phyloP scores from a whole-genome alignment of 2,113 vertebrate species.

The Engystomops pustulosus region DNA sequence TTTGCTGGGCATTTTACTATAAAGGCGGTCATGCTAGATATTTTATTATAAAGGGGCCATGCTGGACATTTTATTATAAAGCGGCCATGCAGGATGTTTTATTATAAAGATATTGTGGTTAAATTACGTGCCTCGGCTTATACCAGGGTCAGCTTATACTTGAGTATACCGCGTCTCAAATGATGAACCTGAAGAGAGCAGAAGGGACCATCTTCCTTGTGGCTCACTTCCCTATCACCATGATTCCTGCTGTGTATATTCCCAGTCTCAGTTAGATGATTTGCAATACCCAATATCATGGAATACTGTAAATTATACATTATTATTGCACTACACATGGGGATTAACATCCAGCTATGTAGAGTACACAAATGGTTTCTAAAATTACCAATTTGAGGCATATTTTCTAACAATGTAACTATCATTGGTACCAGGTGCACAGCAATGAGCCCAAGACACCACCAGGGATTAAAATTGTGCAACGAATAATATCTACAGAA shows the following conservation, averaged over 20 bases:
- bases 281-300: not conserved
- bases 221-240: not conserved
- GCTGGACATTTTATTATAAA: too few relatives aligned
- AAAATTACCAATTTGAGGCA: slow-evolving; percentile 12
- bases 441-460: slow-evolving; percentile 14
- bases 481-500: slow-evolving; percentile 10
- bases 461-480: not conserved
- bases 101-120: too few relatives aligned
- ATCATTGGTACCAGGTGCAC: slow-evolving; percentile 37
- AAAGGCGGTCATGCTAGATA: too few relatives aligned
- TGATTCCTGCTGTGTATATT: not conserved
- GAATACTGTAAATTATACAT: not conserved
- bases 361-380: not conserved
- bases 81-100: too few relatives aligned
- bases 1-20: too few relatives aligned
- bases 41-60: too few relatives aligned
- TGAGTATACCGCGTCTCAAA: too few relatives aligned
- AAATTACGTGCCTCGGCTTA: too few relatives aligned
- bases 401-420: not conserved
- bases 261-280: not conserved
- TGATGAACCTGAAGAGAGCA: not conserved
- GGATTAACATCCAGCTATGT: not conserved
- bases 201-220: not conserved
- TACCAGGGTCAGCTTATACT: too few relatives aligned
- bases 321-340: not conserved